These are phyloP conservation scores for Frankliniella fusca DNA, from an alignment of 2,888 invertebrate genomes.

Conservation along the genomic window DNA sequence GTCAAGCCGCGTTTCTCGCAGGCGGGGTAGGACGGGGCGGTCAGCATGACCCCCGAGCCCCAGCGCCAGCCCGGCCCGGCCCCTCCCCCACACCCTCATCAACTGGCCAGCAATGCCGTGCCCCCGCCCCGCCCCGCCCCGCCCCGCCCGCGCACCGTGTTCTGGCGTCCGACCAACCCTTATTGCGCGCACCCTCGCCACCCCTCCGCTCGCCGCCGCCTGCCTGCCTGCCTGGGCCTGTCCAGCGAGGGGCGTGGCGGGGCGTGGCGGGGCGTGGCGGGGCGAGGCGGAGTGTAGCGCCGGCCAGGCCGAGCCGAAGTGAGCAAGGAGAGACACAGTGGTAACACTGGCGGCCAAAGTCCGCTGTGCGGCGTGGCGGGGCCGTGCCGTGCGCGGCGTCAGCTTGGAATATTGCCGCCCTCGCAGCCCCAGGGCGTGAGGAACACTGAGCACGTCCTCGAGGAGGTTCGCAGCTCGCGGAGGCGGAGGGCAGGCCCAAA, in stretches of 20 bases:
- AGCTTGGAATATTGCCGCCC: no score
- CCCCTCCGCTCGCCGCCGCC: neutral
- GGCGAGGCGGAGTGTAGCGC: neutral
- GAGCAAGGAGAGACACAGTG: neutral
- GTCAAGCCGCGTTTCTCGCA: slow-evolving; percentile 34
- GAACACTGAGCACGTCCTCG: no score
- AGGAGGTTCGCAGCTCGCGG: no score
- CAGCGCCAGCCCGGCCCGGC: slow-evolving; percentile 18
- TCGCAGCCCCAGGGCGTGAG: no score
- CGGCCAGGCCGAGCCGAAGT: no score
- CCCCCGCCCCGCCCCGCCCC: neutral
- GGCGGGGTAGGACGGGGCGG: slow-evolving; percentile 36
- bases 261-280: neutral
- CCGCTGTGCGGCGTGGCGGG: neutral
- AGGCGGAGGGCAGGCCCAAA: no score
- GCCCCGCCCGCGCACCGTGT: slow-evolving; percentile 5
- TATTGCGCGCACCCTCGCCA: slow-evolving; percentile 31
- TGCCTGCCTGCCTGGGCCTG: slow-evolving; percentile 36
- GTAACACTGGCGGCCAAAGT: slow-evolving; percentile 31
- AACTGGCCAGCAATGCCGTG: slow-evolving; percentile 16
- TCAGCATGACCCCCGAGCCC: slow-evolving; percentile 35
- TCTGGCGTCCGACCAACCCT: slow-evolving; percentile 20
- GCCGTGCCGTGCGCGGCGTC: neutral
- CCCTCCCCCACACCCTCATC: slow-evolving; percentile 30
- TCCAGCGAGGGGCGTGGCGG: neutral